Conservation (phyloP, 2,888 invertebrate species). For the Epirrhoe tristata region DNA sequence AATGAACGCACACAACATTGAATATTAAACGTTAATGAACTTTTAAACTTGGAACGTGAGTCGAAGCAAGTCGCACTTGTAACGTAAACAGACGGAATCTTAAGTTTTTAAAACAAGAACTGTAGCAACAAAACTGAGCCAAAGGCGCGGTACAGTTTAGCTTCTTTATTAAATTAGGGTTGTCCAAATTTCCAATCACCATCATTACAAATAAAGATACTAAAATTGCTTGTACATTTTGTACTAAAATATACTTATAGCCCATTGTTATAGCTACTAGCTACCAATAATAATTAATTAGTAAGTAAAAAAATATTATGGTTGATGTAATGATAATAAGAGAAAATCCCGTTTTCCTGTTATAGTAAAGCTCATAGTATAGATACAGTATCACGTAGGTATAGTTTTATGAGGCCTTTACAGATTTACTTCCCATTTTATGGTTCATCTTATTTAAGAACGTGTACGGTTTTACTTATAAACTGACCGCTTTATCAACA, state of each 20-base stretch:
- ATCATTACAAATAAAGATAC: not conserved
- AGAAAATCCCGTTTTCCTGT: not conserved
- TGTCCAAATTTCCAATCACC: not conserved
- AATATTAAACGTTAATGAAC: constrained; percentile 61
- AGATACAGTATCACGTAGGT: not conserved
- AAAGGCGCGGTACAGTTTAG: constrained; percentile 28
- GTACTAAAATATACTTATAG: not conserved
- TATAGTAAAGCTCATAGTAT: not conserved
- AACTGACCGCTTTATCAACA: constrained; percentile 42
- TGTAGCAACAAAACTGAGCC: constrained; percentile 27
- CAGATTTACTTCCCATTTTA: constrained; percentile 28
- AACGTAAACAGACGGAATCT: constrained; percentile 51
- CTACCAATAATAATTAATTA: not conserved
- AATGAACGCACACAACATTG: constrained; percentile 52
- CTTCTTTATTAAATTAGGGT: constrained; percentile 26
- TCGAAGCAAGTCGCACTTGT: constrained; percentile 37
- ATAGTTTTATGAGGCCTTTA: constrained; percentile 33
- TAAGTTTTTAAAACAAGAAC: constrained; percentile 48
- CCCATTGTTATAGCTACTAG: not conserved
- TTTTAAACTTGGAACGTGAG: constrained; percentile 57
- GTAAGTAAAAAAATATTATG: not conserved
- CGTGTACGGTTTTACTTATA: constrained; percentile 29
- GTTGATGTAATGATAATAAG: not conserved
- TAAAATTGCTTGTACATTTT: not conserved
- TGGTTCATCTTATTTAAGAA: constrained; percentile 31